Base-by-base conservation (phyloP, 2,888 invertebrate genomes). In the Tortricodes alternella region DNA sequence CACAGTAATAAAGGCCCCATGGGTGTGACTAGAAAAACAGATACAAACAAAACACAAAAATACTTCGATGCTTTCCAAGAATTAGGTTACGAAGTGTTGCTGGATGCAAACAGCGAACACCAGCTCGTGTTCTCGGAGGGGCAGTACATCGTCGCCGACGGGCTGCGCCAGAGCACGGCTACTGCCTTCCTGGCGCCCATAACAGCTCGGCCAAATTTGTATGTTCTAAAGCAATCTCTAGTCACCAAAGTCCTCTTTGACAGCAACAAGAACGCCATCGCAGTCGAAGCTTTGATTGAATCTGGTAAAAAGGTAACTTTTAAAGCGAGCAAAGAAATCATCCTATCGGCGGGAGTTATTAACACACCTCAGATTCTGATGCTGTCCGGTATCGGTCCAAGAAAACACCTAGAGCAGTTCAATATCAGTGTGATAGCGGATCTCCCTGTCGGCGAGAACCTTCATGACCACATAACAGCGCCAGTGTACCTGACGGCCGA, bases 361-460 rank as follows among this genome's bases (percentile, higher is more conserved):
- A 57, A 59, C 24, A 39, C 46, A 15, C 56, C 59, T 11, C 56
- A 59, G n/a, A 46, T 59, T 6, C 19, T 59, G 16, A 59, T 59
- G 59, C 48, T 59, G 0, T 59, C 59, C 4, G 59, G 59, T 11
- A 48, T 59, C 11, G 59, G 59, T 7, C 59, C 59, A 11, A 38
- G 9, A 15, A 11, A 56, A 9, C 46, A 59, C 21, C 48, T 59
- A 3, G 21, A 55, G 5, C 8, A 46, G 21, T 46, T 56, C 8
- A 15, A 39, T 3, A 51, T 59, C 7, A 7, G 29, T 9, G 41
- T 56, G 2, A 13, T 59, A 7, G 15, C 18, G 7, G 59, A 59
- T 7, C n/a, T 46, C 4, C 59, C 59, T 1, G 51, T 59, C 1
- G 59, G 59, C 35, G 44, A 55, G 16, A 59, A 59, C 13, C 35